Base-by-base conservation (phyloP, 2,113 vertebrate genomes). In the Bujurquina vittata region DNA sequence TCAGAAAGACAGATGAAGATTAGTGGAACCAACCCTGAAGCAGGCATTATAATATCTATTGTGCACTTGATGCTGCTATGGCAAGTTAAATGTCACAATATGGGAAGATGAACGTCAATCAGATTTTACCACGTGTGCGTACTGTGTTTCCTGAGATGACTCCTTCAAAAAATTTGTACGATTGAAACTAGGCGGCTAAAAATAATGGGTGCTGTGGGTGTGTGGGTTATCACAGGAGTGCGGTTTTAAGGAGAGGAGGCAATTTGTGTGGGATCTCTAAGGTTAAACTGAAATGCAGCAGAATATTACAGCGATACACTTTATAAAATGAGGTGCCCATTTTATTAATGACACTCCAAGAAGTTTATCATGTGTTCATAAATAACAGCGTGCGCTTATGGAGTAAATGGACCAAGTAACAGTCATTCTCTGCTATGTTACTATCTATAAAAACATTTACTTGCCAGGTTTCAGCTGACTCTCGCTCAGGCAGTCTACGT, bases 371-470 rank as follows among this genome's bases (percentile, higher is more conserved):
- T 7, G 12, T 20, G 56, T 49, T 35, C 23, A 61, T 29, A 22
- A 75, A 69, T 65, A 65, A n/a, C 6, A 37, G 33, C 40, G 54
- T 10, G 9, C 10, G 61, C 26, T 56, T 26, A 35, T n/a, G 26
- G 3, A 77, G 33, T 72, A 57, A 87, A 58, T 77, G 60, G 74
- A 65, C 37, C 57, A 26, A 61, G 55, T 81, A 81, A 79, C 75
- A 82, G 54, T 80, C 73, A 75, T 46, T 79, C 46, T 29, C 33
- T 57, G 22, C 74, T 84, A 67, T 35, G n/a, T 57, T 79, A 59
- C n/a, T 52, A 22, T 76, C 61, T 55, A 65, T 62, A 56, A 52
- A 61, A 65, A 52, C 58, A 65, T 22, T 81, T 69, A 80, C 23
- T 78, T 3, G 14, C 80, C 60, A 31, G 12, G 58, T 18, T 49